Evolutionary conservation across 2,797 vertebrate species (phyloP).

Genomic region (Characodon lateralis): DNA sequence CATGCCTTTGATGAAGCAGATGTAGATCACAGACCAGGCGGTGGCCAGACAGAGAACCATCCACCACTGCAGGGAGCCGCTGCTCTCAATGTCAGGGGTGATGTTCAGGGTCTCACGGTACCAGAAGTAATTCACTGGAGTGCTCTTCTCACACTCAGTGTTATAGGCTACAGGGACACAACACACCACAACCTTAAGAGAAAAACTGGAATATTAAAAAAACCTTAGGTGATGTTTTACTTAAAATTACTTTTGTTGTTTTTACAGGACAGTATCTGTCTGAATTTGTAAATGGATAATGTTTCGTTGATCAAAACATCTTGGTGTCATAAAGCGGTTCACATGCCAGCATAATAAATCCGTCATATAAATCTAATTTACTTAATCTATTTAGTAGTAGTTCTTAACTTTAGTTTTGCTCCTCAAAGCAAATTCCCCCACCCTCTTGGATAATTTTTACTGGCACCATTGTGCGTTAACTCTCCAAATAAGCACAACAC

Average conservation of each 20-base stretch:
- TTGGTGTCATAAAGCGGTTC: slow-evolving; percentile 34
- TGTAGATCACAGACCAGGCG: slow-evolving; percentile 86
- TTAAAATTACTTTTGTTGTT: neutral
- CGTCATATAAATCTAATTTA: neutral
- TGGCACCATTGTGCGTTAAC: neutral
- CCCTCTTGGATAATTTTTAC: neutral
- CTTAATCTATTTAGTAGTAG: neutral
- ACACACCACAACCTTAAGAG: neutral
- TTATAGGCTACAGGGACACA: slow-evolving; percentile 69
- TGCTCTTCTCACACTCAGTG: slow-evolving; percentile 84
- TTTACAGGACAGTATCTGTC: neutral
- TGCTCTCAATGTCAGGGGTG: slow-evolving; percentile 72
- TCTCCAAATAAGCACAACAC: neutral
- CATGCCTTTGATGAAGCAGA: slow-evolving; percentile 89
- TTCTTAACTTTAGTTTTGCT: neutral
- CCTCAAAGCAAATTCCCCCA: neutral
- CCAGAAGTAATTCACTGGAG: slow-evolving; percentile 90
- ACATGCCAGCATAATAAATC: slow-evolving; percentile 1
- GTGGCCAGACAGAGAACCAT: slow-evolving; percentile 82
- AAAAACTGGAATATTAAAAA: neutral
- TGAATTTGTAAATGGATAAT: no score
- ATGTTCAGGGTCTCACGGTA: slow-evolving; percentile 90
- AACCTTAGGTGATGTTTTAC: neutral
- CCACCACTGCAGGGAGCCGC: slow-evolving; percentile 84
- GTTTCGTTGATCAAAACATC: neutral